Base-by-base conservation (phyloP, 2,888 invertebrate genomes). In the Podabrus alpinus region DNA sequence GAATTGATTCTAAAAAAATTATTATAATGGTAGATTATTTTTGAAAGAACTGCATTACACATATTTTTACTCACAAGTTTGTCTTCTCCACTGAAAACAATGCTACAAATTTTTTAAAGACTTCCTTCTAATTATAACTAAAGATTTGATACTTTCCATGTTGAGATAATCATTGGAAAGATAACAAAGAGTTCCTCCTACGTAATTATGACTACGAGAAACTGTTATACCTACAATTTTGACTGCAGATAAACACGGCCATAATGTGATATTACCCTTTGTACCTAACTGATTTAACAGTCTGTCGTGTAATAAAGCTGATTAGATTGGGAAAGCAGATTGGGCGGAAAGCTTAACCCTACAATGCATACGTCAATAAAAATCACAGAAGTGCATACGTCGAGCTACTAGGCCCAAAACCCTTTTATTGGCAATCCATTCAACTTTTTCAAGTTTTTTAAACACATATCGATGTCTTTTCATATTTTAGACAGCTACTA, bases 241-340 rank as follows among this genome's bases (percentile, higher is more conserved):
- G 45, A n/a, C 70, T 29, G 15, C 61, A 13, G 16, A 59, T 24
- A 68, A 73, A 64, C 73, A 69, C 3, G n/a, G 45, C 59, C 69
- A 73, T 73, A 69, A 73, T 59, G 73, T 69, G 73, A 45, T 16
- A 67, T 68, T 73, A 68, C 59, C 13, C 10, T 19, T 16, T 64
- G 64, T 73, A 45, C 45, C n/a, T 45, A 68, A 17, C 69, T 62
- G 59, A 64, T 73, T 73, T 69, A 21, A 25, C 73, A 62, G 60
- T 15, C 67, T 61, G 72, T 25, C 45, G 11, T 60, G 13, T 9
- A 66, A 45, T 60, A 29, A 3, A 16, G 9, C 59, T 45, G 71
- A 71, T 71, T 66, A 67, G 71, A 66, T 67, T n/a, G n/a, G n/a
- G n/a, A n/a, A n/a, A n/a, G n/a, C n/a, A n/a, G n/a, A n/a, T 61